Evolutionary conservation across 2,888 invertebrate species (phyloP).

Genomic region (Ditula angustiorana): DNA sequence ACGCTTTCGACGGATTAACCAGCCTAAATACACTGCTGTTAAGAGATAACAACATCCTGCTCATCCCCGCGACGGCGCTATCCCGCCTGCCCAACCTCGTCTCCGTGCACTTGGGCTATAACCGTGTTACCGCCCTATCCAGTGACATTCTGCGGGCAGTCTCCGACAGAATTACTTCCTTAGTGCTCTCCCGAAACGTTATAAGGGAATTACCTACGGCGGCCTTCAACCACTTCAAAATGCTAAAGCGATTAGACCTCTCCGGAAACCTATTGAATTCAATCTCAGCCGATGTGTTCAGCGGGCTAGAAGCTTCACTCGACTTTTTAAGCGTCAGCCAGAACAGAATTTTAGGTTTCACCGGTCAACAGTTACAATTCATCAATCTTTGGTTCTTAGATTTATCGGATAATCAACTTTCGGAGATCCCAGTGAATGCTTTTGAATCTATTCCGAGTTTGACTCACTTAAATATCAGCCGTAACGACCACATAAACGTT

Average conservation of each 20-base stretch:
- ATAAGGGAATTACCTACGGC: conserved; percentile 93
- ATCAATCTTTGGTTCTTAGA: conserved; percentile 89
- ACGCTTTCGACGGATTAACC: conserved; percentile 93
- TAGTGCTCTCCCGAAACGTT: conserved; percentile 93
- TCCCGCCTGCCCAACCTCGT: conserved; percentile 91
- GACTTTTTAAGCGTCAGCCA: conserved; percentile 89
- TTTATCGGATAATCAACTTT: conserved; percentile 92
- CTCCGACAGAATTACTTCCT: conserved; percentile 88
- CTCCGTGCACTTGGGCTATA: conserved; percentile 92
- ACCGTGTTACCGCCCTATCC: conserved; percentile 94
- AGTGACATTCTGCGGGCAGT: conserved; percentile 91
- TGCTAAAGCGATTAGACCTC: conserved; percentile 89
- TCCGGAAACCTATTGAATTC: conserved; percentile 91
- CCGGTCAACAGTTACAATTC: conserved; percentile 87
- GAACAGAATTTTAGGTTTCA: conserved; percentile 89
- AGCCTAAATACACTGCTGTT: conserved; percentile 91
- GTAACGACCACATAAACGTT: conserved; percentile 88
- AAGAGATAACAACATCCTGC: conserved; percentile 94
- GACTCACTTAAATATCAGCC: conserved; percentile 90
- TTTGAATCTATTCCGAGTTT: conserved; percentile 89
- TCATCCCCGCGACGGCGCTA: conserved; percentile 93
- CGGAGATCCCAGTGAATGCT: conserved; percentile 88
- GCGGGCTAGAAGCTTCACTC: conserved; percentile 90
- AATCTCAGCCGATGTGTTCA: conserved; percentile 90
- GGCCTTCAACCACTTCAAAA: conserved; percentile 92